Conservation (phyloP, 2,113 vertebrate genomes). For the Neogobius melanostomus region DNA sequence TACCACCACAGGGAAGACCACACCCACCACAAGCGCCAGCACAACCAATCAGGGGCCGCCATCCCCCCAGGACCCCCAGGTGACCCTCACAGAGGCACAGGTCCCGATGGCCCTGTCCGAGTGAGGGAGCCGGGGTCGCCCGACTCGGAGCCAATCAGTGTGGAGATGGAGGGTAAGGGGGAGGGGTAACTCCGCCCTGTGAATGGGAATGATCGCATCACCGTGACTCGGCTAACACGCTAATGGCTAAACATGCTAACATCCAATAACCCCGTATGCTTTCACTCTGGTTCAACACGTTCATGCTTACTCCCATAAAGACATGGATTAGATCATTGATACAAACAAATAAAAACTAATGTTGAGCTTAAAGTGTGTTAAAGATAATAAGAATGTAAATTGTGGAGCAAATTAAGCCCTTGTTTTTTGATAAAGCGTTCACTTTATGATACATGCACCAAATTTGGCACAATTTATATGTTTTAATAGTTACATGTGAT, state of each 20-base stretch:
- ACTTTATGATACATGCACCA: no score
- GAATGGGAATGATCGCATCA: constrained; percentile 63
- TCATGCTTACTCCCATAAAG: not conserved
- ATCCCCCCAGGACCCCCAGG: constrained; percentile 77
- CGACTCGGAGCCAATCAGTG: constrained; percentile 83
- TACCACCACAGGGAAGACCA: constrained; percentile 82
- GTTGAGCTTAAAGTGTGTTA: no score
- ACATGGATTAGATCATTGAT: no score
- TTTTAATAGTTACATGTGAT: no score
- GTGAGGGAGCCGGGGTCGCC: constrained; percentile 78
- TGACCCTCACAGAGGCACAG: constrained; percentile 80
- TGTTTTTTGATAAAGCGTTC: no score
- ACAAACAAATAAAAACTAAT: no score
- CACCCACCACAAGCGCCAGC: constrained; percentile 80
- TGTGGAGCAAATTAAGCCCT: no score
- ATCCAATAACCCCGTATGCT: not conserved
- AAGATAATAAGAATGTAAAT: no score
- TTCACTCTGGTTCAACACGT: constrained; percentile 48
- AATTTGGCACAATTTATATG: no score
- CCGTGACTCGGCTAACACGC: constrained; percentile 51
- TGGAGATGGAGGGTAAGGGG: constrained; percentile 89
- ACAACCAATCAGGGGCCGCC: constrained; percentile 75
- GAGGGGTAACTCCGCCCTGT: constrained; percentile 66
- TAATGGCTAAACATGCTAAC: constrained; percentile 51
- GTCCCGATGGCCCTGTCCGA: constrained; percentile 77